These are phyloP conservation scores for Bufotes viridis DNA, from an alignment of 2,797 vertebrate genomes.

Conservation along the genomic window DNA sequence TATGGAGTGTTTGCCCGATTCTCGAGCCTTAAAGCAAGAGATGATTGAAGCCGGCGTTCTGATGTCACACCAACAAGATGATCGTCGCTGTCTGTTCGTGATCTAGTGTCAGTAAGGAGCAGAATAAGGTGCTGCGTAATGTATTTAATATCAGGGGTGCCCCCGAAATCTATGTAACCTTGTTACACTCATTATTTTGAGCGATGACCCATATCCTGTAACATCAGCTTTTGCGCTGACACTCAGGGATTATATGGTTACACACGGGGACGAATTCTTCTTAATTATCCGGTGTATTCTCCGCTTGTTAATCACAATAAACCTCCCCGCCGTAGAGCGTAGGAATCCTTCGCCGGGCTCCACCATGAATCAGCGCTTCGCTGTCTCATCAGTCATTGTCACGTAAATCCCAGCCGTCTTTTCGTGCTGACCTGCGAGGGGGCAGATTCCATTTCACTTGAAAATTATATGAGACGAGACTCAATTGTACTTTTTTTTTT, in stretches of 20 bases:
- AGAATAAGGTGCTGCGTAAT: no score
- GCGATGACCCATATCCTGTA: background rate
- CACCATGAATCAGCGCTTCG: background rate
- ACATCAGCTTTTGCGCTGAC: background rate
- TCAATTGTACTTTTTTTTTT: background rate
- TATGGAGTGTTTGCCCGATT: background rate
- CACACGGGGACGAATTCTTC: background rate
- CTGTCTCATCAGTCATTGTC: conserved; percentile 4
- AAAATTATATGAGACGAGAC: background rate
- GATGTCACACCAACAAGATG: no score
- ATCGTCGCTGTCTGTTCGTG: no score
- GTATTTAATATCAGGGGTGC: no score
- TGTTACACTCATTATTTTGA: no score
- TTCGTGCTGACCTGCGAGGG: background rate
- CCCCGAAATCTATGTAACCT: no score
- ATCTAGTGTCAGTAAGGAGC: no score
- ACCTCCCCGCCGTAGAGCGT: no score
- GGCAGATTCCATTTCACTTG: conserved; percentile 15
- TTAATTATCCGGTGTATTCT: background rate
- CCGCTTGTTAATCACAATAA: background rate
- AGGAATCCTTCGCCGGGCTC: background rate
- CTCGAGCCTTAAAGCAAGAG: no score
- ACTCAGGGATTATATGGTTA: background rate
- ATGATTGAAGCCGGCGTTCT: no score
- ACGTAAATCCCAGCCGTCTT: background rate